These are phyloP conservation scores for Chanos chanos DNA, from an alignment of 2,797 vertebrate species.

Conservation along the genomic window DNA sequence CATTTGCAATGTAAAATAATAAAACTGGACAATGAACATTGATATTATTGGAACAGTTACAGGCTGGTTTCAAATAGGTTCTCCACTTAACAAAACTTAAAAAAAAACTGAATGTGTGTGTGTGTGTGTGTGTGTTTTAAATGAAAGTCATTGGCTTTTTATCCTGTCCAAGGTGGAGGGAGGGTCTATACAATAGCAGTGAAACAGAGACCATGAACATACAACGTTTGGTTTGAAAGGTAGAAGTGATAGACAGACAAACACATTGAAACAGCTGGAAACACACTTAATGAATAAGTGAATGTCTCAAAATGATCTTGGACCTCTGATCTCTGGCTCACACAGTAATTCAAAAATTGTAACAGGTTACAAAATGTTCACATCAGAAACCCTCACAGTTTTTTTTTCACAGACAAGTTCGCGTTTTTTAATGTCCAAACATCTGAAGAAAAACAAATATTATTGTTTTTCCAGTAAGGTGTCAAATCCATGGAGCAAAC, in stretches of 20 bases:
- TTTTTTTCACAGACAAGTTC: slow-evolving; percentile 15
- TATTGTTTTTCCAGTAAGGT: neutral
- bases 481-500: neutral
- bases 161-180: too few species aligned
- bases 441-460: slow-evolving; percentile 35
- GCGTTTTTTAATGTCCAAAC: slow-evolving; percentile 41
- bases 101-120: too few species aligned
- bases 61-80: too few species aligned
- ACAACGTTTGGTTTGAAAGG: slow-evolving; percentile 1
- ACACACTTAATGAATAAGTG: neutral
- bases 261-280: slow-evolving; percentile 17
- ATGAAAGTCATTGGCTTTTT: too few species aligned
- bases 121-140: too few species aligned
- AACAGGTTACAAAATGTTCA: neutral
- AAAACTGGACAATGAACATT: too few species aligned
- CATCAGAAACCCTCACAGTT: neutral
- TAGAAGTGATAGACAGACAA: neutral
- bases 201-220: neutral
- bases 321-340: slow-evolving; percentile 16
- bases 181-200: too few species aligned
- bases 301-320: slow-evolving; percentile 33
- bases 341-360: neutral
- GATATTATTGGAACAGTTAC: too few species aligned
- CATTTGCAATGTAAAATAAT: too few species aligned
- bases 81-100: too few species aligned